Evolutionary conservation across 1,140 invertebrate species (phyloP).

Genomic region (Dolichoris vasculosae): DNA sequence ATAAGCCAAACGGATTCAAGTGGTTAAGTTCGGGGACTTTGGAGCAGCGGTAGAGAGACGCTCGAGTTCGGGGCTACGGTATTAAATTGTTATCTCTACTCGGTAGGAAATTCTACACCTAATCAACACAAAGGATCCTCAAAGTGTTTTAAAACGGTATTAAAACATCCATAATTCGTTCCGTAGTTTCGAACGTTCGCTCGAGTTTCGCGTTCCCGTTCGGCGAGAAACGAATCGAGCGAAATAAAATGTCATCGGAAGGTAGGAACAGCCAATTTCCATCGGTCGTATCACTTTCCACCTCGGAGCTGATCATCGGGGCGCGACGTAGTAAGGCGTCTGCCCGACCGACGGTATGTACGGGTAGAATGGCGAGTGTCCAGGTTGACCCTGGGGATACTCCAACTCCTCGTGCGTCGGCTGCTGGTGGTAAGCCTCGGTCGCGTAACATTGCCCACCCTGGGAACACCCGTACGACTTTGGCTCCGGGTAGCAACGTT

Average conservation of each 20-base stretch:
- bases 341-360: constrained; percentile 69
- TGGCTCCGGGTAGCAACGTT: background rate
- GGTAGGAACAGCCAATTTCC: background rate
- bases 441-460: constrained; percentile 64
- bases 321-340: constrained; percentile 70
- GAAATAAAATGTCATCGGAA: constrained; percentile 18
- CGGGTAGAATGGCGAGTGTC: constrained; percentile 65
- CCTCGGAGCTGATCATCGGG: constrained; percentile 58
- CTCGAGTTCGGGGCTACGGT: too few relatives aligned
- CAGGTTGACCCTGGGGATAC: constrained; percentile 2
- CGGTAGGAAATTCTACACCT: background rate
- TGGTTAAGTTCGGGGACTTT: too few relatives aligned
- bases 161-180: background rate
- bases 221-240: constrained; percentile 1
- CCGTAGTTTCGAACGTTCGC: background rate
- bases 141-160: background rate
- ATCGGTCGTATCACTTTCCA: background rate
- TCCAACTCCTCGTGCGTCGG: constrained; percentile 44
- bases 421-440: constrained; percentile 22
- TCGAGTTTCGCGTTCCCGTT: background rate
- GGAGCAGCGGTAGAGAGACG: too few relatives aligned
- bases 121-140: background rate
- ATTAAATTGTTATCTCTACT: background rate
- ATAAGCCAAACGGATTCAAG: too few relatives aligned
- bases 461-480: constrained; percentile 64